Conservation (phyloP, 2,113 vertebrate genomes). For the Mus pahari region DNA sequence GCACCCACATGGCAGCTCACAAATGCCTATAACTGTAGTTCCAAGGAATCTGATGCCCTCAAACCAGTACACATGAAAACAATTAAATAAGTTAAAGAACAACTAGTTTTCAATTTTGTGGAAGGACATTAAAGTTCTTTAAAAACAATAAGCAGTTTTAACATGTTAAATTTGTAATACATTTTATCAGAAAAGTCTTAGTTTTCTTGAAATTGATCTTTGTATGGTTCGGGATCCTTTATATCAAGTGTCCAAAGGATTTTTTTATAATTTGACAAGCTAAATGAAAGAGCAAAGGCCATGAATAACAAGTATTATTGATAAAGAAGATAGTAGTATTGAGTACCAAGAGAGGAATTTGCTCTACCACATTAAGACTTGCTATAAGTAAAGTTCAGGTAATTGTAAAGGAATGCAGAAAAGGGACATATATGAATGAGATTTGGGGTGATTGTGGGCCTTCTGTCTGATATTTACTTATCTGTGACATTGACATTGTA, state of each 20-base stretch:
- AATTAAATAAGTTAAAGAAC: background rate
- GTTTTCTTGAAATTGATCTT: background rate
- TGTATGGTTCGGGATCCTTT: background rate
- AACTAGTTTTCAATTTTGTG: background rate
- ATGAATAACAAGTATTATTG: background rate
- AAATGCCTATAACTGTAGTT: background rate
- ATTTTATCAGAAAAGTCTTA: background rate
- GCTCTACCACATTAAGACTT: background rate
- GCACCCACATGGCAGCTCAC: background rate
- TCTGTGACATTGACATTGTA: background rate
- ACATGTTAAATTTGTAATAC: background rate
- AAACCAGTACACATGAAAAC: background rate
- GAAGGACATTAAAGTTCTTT: background rate
- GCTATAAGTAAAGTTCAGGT: background rate
- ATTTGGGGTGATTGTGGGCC: background rate
- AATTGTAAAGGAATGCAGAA: background rate
- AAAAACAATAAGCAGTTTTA: background rate
- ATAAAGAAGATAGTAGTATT: background rate
- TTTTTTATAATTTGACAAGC: slow-evolving; percentile 21
- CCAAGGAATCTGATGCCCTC: background rate
- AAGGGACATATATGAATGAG: background rate
- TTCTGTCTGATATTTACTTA: background rate
- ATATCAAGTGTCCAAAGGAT: background rate
- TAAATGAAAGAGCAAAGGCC: background rate
- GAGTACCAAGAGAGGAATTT: background rate